Base-by-base conservation (phyloP, 2,888 invertebrate genomes). In the Orthosia incerta region DNA sequence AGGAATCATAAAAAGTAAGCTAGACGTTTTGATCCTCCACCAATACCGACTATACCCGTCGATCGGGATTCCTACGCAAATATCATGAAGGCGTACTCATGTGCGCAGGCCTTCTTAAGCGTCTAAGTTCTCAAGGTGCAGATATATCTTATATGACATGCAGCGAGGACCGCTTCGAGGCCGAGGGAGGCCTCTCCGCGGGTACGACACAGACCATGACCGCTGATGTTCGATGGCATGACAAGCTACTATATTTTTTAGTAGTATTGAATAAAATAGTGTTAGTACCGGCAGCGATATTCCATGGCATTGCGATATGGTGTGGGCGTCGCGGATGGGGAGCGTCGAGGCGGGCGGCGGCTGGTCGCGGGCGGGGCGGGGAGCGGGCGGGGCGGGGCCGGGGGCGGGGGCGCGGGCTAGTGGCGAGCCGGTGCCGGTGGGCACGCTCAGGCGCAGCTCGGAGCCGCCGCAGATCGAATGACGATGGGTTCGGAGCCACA, bases 241-340 rank as follows among this genome's bases (percentile, higher is more conserved):
- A 90, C 89, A 93, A 91, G 93, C 93, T 93, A 90, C 88, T 84
- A 86, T 93, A 91, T 89, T 91, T 91, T 94, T 95, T 94, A 94
- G 94, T 94, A 94, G 91, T 93, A 95, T 90, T 94, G 94, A 95
- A 94, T 94, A 95, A 95, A 96, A 96, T 96, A 95, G 94, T 93
- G 96, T 96, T 96, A 96, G 96, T 97, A 97, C 97, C 97, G 97
- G 96, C 93, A 95, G 95, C 95, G 94, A 95, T 94, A 95, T 93
- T 95, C 96, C 95, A 94, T 95, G 95, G 96, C 95, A 94, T 95
- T 95, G 95, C 93, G 94, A 94, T 90, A 95, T 95, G 95, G 94
- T 93, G 93, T 94, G 94, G 91, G 91, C 94, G 93, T 94, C 95
- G 90, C 94, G 94, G 93, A 88, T 91, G 93, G 94, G 93, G 87